phyloP scores from a whole-genome alignment of 2,888 invertebrate genomes.

The Furcula furcula region DNA sequence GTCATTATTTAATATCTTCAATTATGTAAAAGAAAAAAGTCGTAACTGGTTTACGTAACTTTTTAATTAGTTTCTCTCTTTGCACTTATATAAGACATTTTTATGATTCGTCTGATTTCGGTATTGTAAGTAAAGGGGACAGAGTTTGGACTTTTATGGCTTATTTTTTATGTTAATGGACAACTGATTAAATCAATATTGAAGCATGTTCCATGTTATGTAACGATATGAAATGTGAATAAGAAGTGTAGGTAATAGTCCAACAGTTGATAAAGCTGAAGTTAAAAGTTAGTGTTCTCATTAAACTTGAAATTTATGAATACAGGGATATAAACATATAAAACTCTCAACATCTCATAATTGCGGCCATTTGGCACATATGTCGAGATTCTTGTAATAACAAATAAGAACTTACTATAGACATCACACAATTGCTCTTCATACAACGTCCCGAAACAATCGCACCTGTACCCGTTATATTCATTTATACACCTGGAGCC shows the following conservation, averaged over 20 bases:
- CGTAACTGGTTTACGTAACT: constrained; percentile 30
- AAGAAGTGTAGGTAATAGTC: too few species aligned
- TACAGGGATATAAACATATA: too few species aligned
- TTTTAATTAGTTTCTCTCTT: constrained; percentile 26
- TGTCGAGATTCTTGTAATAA: too few species aligned
- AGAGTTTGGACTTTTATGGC: constrained; percentile 10
- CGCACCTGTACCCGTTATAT: constrained; percentile 93
- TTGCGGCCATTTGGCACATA: too few species aligned
- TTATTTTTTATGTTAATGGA: neutral
- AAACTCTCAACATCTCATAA: too few species aligned
- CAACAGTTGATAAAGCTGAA: too few species aligned
- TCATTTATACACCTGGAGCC: constrained; percentile 95
- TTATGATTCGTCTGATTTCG: constrained; percentile 12
- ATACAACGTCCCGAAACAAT: constrained; percentile 95
- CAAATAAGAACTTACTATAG: constrained; percentile 85
- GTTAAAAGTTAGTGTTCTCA: too few species aligned
- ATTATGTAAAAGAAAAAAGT: constrained; percentile 33
- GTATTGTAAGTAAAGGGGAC: constrained; percentile 14
- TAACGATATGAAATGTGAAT: neutral
- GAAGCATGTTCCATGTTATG: neutral
- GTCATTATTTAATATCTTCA: constrained; percentile 28
- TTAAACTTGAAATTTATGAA: too few species aligned
- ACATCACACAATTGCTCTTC: constrained; percentile 96
- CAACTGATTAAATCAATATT: constrained; percentile 8
- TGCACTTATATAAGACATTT: constrained; percentile 15